Conservation (phyloP, 2,797 vertebrate genomes). For the Antrozous pallidus region DNA sequence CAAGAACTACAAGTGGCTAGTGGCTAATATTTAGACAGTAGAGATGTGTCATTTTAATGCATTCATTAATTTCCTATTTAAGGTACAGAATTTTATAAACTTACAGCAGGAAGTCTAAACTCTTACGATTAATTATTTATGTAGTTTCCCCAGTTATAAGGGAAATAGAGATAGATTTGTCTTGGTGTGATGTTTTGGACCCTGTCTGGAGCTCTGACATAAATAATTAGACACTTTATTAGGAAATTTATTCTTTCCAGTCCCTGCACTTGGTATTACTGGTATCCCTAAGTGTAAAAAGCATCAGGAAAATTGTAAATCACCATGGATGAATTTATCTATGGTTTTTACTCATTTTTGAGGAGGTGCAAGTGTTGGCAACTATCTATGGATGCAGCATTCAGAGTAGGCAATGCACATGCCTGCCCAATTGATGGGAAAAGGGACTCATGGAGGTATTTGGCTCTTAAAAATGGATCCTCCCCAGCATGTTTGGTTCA, state of each 20-base stretch:
- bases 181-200: conserved; percentile 39
- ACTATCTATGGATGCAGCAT: not conserved
- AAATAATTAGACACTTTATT: not conserved
- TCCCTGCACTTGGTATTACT: not conserved
- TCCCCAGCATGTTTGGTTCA: not conserved
- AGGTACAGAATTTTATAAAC: conserved; percentile 17
- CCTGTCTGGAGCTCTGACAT: conserved; percentile 3
- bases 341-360: not conserved
- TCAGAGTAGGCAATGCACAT: not conserved
- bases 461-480: not conserved
- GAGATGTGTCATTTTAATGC: not conserved
- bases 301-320: not conserved
- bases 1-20: not conserved
- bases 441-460: not conserved
- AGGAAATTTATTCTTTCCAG: not conserved
- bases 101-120: not conserved
- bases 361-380: not conserved
- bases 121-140: not conserved
- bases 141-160: not conserved
- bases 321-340: not conserved
- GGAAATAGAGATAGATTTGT: not conserved
- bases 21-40: not conserved
- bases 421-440: not conserved
- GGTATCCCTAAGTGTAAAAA: not conserved
- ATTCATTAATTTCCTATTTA: not conserved